Evolutionary conservation across 2,797 vertebrate genomes (phyloP).

Genomic region (Bradypus variegatus): DNA sequence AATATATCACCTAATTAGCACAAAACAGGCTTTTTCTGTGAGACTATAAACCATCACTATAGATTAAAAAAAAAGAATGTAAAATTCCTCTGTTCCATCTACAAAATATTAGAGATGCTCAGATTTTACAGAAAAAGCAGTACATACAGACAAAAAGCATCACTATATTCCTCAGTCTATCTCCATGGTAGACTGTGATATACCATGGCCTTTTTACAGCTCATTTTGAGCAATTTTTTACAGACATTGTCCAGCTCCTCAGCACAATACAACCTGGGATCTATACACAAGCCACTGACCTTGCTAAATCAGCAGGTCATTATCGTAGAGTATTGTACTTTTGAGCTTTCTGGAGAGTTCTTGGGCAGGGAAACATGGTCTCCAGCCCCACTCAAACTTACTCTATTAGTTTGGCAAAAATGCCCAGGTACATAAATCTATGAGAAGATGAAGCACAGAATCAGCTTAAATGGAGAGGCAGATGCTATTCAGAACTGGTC

Average conservation of each 20-base stretch:
- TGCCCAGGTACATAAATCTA: background rate
- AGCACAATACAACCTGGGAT: background rate
- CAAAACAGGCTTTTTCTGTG: background rate
- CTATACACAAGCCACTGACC: background rate
- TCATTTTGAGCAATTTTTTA: background rate
- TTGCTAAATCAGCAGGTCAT: conserved; percentile 35
- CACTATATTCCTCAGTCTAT: background rate
- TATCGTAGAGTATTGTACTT: background rate
- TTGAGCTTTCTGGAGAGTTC: background rate
- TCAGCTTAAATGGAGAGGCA: conserved; percentile 39
- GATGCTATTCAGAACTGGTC: background rate
- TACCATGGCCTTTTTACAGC: background rate
- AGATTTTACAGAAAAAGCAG: conserved; percentile 28
- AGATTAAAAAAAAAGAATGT: background rate
- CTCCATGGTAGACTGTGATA: background rate
- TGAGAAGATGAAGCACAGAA: background rate
- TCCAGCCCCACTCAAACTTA: background rate
- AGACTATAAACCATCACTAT: background rate
- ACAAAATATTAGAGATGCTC: conserved; percentile 10
- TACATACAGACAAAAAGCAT: background rate
- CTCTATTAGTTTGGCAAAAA: conserved; percentile 21
- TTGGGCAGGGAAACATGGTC: background rate
- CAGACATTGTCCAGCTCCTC: background rate
- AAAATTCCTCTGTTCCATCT: conserved; percentile 9
- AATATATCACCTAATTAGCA: conserved; percentile 1